Base-by-base conservation (phyloP, 2,888 invertebrate genomes). In the Acronicta alni region DNA sequence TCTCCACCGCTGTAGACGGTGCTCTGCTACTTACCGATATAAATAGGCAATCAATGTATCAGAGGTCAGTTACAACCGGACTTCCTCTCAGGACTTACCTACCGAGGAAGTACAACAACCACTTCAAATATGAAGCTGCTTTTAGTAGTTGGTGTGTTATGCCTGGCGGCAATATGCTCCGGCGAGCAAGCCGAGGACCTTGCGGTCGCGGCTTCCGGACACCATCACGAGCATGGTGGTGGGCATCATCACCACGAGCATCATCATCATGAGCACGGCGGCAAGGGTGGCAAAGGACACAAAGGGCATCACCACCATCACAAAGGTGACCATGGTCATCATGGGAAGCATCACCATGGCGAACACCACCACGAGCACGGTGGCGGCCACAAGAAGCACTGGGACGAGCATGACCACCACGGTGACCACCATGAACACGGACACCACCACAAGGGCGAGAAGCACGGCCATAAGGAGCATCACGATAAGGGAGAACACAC, bases 401-500 rank as follows among this genome's bases (percentile, higher is more conserved):
- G 97, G 91, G 97, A 97, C 68, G 97, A 97, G 84, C 96, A 96
- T 55, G 96, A 96, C 47, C 95, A 97, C 79, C 95, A 97, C 78
- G 96, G 96, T 0, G 96, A 96, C 37, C 97, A 97, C 81, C 97
- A 97, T 82, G 97, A 97, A 64, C 95, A 95, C 47, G 97, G 96
- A 6, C 96, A 97, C 76, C 96, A 96, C 66, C 96, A 97, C 85
- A 97, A 97, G 84, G 97, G 96, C 7, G 96, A 95, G 32, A 97
- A 97, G 83, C 96, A 96, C 85, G 97, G 96, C n/a, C 96, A 97
- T 81, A 97, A 97, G 79, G 97, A 97, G 75, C 97, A 97, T 38
- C 97, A 97, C 89, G 97, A 97, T 83, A 97, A 97, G 84, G 97
- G 97, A 0, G 97, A 97, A 79, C 97, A 97, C 79, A 95, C 96